These are phyloP conservation scores for Pterostichus niger DNA, from an alignment of 2,888 invertebrate species.

Conservation along the genomic window DNA sequence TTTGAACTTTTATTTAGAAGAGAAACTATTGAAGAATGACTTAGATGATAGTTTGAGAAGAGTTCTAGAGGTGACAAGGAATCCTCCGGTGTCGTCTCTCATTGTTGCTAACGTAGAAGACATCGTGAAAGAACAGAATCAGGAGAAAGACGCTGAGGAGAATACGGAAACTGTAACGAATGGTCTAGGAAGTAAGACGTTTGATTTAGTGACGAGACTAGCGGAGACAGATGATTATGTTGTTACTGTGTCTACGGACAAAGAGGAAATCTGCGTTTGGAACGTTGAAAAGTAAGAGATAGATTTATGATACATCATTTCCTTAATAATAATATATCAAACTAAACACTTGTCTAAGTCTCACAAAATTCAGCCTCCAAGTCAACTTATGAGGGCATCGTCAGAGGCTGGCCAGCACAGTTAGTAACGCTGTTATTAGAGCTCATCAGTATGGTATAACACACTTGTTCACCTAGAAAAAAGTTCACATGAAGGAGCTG, in stretches of 20 bases:
- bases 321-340: too few species aligned
- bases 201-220: slow-evolving; percentile 82
- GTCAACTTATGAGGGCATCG: too few species aligned
- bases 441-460: too few species aligned
- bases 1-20: slow-evolving; percentile 79
- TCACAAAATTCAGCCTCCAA: too few species aligned
- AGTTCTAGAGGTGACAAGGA: slow-evolving; percentile 78
- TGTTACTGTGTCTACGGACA: slow-evolving; percentile 86
- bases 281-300: slow-evolving; percentile 81
- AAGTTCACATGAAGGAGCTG: too few species aligned
- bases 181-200: slow-evolving; percentile 74
- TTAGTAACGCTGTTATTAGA: too few species aligned
- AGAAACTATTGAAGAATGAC: slow-evolving; percentile 73
- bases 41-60: slow-evolving; percentile 72
- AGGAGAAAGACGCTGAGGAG: slow-evolving; percentile 68
- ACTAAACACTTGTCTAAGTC: too few species aligned
- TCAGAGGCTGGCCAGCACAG: too few species aligned
- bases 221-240: slow-evolving; percentile 85
- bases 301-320: slow-evolving; percentile 21
- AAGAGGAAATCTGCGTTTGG: slow-evolving; percentile 91
- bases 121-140: slow-evolving; percentile 53
- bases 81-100: slow-evolving; percentile 82
- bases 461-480: too few species aligned
- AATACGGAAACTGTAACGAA: slow-evolving; percentile 35
- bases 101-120: slow-evolving; percentile 78